Conservation (phyloP, 2,888 invertebrate genomes). For the Onchidella celtica region DNA sequence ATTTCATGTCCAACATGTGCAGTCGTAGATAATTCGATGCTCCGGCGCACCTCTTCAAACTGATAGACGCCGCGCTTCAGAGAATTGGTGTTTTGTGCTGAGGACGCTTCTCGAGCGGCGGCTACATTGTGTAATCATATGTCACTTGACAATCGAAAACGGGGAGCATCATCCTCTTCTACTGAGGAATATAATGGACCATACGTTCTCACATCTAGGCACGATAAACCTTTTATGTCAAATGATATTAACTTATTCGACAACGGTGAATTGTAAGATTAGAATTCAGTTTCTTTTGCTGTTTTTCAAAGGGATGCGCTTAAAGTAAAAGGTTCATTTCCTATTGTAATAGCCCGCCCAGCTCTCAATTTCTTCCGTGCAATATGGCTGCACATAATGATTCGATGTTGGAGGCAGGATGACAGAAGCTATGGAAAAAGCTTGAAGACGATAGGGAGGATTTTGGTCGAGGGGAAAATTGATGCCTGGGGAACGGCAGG, state of each 20-base stretch:
- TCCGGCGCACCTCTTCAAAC: background rate
- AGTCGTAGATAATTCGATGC: conserved; percentile 35
- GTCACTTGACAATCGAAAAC: background rate
- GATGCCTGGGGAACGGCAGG: background rate
- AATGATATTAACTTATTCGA: conserved; percentile 28
- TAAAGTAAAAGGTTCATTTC: background rate
- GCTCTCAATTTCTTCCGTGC: background rate
- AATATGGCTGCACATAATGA: conserved; percentile 31
- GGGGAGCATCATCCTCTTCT: background rate
- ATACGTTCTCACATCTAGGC: conserved; percentile 32
- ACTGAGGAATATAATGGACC: conserved; percentile 1
- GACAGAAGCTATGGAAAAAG: background rate
- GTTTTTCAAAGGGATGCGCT: background rate
- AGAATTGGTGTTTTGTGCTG: background rate
- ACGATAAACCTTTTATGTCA: conserved; percentile 33
- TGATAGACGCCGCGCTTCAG: background rate
- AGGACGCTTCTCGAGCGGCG: background rate
- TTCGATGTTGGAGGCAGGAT: background rate
- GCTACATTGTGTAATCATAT: conserved; percentile 13
- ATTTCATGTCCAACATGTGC: conserved; percentile 2
- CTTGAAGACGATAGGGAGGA: background rate
- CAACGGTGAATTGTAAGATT: conserved; percentile 8
- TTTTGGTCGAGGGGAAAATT: background rate
- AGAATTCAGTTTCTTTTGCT: background rate
- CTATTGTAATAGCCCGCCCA: background rate